Evolutionary conservation across 1,140 invertebrate genomes (phyloP), one percentile per base, ranked within the genome.

Genomic region (Spodoptera frugiperda): DNA sequence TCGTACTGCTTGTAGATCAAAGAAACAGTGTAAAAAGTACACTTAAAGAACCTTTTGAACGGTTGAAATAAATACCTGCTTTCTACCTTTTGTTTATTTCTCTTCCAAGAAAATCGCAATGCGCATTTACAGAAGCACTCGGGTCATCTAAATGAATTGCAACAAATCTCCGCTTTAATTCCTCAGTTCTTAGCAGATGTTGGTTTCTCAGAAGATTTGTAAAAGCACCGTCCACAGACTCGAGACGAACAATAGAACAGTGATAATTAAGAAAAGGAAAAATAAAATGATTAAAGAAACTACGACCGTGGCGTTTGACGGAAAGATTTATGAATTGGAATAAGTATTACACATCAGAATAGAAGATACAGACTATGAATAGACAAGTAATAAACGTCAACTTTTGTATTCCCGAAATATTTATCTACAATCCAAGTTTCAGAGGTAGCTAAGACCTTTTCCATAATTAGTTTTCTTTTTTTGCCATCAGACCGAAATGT

Each of bases 91-190:
- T 39, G 33, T 39, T 39, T 39, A 39, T 39, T 48, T 67, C 63
- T 48, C 44, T 3, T 44, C 44, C 48, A 67, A 67, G 63, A 67
- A 67, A 67, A 17, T 67, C 63, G 44, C 63, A 48, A 48, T 67
- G 63, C 63, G 12, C 63, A 67, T 67, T 10, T 67, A 67, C 63
- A 25, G 19, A 67, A 48, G 63, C 19, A 10, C 63, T 49, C 10
- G 44, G 44, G 63, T 67, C 63, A 67, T 67, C 44, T 44, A 67
- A 67, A 67, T 67, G 63, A 67, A 67, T 67, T 67, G 63, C 63
- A 67, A 48, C 44, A 48, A 67, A 67, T 67, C 63, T 48, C 19
- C 39, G 44, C 44, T 49, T 25, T 57, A 57, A 57, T 57, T 57
- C 54, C 54, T 21, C 54, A 25, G 54, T 57, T 67, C 63, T 67